Percentiles rank a stretch among this genome's conserved stretches.
These are phyloP conservation scores for Cirrhinus mrigala DNA, from an alignment of 2,797 vertebrate genomes.

Conservation along the genomic window DNA sequence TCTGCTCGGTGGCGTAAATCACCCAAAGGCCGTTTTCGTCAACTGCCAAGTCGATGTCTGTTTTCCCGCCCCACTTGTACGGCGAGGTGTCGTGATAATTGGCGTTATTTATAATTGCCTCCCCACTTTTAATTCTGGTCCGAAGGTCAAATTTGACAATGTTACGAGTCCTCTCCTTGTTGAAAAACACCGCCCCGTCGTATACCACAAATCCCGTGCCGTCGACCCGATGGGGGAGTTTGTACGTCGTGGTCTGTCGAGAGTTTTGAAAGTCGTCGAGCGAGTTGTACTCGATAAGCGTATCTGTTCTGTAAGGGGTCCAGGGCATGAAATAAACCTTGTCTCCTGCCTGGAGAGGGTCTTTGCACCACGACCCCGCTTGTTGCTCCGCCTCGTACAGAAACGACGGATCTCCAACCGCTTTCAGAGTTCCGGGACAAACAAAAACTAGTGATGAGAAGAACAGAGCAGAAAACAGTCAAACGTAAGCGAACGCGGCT, in stretches of 20 bases:
- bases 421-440: conserved; percentile 99
- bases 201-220: conserved; percentile 99
- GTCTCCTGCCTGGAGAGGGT: conserved; percentile 97
- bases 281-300: conserved; percentile 95
- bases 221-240: conserved; percentile 96
- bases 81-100: conserved; percentile 99
- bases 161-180: conserved; percentile 98
- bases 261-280: conserved; percentile 95
- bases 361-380: conserved; percentile 99
- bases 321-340: conserved; percentile 99
- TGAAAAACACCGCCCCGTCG: conserved; percentile 98
- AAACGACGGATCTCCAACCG: conserved; percentile 95
- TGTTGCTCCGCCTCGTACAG: conserved; percentile 99
- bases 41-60: conserved; percentile 97
- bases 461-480: conserved; percentile 87
- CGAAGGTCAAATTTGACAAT: conserved; percentile 99
- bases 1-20: conserved; percentile 98
- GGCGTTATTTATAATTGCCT: conserved; percentile 98
- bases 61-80: conserved; percentile 98
- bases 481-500: conserved; percentile 71
- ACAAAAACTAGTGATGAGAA: conserved; percentile 98
- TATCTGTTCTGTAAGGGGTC: conserved; percentile 98
- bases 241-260: conserved; percentile 94
- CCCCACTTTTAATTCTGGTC: conserved; percentile 98
- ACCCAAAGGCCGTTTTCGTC: conserved; percentile 99